These are phyloP conservation scores for Parochlus steinenii DNA, from an alignment of 2,888 invertebrate species.

Conservation along the genomic window DNA sequence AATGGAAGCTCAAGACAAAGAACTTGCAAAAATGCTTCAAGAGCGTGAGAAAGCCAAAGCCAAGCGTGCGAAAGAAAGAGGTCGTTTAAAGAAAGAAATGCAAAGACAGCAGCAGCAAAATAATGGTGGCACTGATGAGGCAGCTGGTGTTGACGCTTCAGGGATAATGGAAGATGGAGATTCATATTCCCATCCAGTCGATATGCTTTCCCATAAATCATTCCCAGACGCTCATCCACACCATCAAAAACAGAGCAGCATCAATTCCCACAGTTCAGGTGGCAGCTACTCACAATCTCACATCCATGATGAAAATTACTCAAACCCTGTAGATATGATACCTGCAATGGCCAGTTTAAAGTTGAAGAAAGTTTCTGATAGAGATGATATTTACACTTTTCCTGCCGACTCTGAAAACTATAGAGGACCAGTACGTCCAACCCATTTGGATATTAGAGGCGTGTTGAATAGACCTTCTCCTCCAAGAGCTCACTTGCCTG, in stretches of 20 bases:
- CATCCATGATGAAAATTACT: slow-evolving; percentile 29
- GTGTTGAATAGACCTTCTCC: slow-evolving; percentile 12
- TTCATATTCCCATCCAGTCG: slow-evolving; percentile 15
- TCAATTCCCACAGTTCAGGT: slow-evolving; percentile 8
- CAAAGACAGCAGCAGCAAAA: slow-evolving; percentile 32
- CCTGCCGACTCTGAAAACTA: slow-evolving; percentile 19
- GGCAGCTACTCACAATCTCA: slow-evolving; percentile 3
- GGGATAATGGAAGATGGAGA: slow-evolving; percentile 19
- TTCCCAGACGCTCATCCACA: slow-evolving; percentile 10
- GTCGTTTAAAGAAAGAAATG: slow-evolving; percentile 41
- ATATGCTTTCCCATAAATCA: slow-evolving; percentile 12
- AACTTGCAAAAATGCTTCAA: slow-evolving; percentile 57
- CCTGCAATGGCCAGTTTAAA: slow-evolving; percentile 22
- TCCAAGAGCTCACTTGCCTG: slow-evolving; percentile 12
- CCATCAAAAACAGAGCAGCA: slow-evolving; percentile 11
- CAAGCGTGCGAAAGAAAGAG: slow-evolving; percentile 50
- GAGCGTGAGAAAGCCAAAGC: slow-evolving; percentile 56
- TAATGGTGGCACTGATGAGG: slow-evolving; percentile 34
- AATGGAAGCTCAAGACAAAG: slow-evolving; percentile 65
- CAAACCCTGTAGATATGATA: slow-evolving; percentile 37
- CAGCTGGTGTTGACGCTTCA: slow-evolving; percentile 23
- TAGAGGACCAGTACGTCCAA: slow-evolving; percentile 12
- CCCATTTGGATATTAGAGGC: slow-evolving; percentile 13
- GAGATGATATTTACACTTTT: slow-evolving; percentile 29
- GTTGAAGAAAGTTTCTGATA: slow-evolving; percentile 22